Conservation (phyloP, 2,797 vertebrate species). For the Lepus oiostolus region DNA sequence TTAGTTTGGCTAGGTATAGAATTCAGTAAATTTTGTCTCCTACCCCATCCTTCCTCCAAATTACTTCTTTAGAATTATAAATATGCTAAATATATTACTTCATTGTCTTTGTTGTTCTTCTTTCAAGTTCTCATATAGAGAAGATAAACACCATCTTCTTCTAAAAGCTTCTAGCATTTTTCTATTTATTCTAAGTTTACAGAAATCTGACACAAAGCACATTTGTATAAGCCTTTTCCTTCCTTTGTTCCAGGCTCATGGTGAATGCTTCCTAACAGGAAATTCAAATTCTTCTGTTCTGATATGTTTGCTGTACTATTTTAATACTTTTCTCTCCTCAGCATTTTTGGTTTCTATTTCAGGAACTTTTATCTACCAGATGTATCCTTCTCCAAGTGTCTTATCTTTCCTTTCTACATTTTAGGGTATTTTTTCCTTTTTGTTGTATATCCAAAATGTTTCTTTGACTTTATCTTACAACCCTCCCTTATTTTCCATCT, state of each 20-base stretch:
- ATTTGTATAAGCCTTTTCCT: background rate
- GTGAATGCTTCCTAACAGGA: background rate
- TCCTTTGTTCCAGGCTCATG: background rate
- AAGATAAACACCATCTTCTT: slow-evolving; percentile 19
- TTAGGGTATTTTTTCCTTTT: background rate
- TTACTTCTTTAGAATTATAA: background rate
- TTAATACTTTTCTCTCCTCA: background rate
- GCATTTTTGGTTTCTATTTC: slow-evolving; percentile 24
- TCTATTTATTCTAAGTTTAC: background rate
- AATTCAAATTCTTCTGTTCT: background rate
- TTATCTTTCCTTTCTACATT: background rate
- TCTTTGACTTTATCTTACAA: background rate
- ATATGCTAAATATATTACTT: background rate
- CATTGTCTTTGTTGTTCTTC: background rate
- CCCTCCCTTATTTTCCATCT: background rate
- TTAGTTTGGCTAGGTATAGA: background rate
- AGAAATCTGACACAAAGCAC: slow-evolving; percentile 6
- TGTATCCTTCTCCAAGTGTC: background rate
- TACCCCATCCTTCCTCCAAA: background rate
- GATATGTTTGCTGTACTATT: slow-evolving; percentile 9
- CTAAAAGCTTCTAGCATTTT: slow-evolving; percentile 7
- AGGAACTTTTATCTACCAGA: slow-evolving; percentile 27
- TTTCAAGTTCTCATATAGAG: background rate
- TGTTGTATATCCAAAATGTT: background rate
- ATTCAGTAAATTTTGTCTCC: background rate